Evolutionary conservation across 2,797 vertebrate genomes (phyloP), one percentile per base, ranked within the genome.

Genomic region (Catamblyrhynchus diadema): DNA sequence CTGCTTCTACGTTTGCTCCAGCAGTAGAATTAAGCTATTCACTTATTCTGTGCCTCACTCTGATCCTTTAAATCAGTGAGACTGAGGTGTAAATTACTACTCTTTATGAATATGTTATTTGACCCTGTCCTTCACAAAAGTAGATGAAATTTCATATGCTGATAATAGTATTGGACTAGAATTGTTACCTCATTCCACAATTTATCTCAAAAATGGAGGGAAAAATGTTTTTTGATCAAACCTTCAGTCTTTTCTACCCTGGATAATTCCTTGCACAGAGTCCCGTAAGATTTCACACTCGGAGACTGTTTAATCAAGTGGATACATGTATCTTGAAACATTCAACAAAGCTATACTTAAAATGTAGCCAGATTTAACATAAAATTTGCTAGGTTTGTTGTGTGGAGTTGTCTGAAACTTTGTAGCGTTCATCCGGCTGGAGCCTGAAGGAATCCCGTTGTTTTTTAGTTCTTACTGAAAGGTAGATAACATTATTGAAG

Each of bases 381-480:
- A 48, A 86, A 72, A 75, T 77, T 91, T 81, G 41, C 73, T 77
- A 13, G 32, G 7, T 74, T 71, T 70, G 47, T 85, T 54, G 35
- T 85, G 62, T 59, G 12, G 37, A 88, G 60, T 65, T 86, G 61
- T 28, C 35, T 90, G 59, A 88, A 88, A 54, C 69, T 81, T 94
- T 56, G 88, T 59, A 93, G 39, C 1, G 1, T 78, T 86, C 48
- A 54, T 86, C 12, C 41, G 86, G 3, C 8, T 74, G 50, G 64
- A 86, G 57, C 50, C 64, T 86, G 50, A 51, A 54, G 78, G 78
- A 78, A 66, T 61, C 24, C 57, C 83, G n/a, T 37, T 82, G 45
- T 15, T 71, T 91, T 79, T 57, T 25, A 80, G 69, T 65, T 62
- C 39, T 79, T 91, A 69, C 56, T 95, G 90, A 66, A 81, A 90